These are phyloP conservation scores for Steinernema scapterisci DNA, from an alignment of 2,888 invertebrate species.

Conservation along the genomic window DNA sequence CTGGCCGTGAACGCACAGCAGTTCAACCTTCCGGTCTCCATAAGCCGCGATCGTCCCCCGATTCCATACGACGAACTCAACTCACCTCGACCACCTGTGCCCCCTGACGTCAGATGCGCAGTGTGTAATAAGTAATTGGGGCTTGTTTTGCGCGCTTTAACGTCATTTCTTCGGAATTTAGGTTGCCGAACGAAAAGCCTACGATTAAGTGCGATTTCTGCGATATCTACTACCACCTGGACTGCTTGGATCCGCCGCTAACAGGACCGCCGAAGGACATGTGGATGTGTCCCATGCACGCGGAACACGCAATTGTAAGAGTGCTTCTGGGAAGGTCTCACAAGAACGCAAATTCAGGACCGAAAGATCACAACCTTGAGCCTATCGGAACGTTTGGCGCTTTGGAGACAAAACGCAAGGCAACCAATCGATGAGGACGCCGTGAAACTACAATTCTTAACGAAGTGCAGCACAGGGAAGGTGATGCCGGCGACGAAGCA, in stretches of 20 bases:
- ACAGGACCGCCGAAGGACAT: slow-evolving; percentile 83
- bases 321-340: no score
- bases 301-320: slow-evolving; percentile 78
- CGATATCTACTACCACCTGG: slow-evolving; percentile 84
- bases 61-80: slow-evolving; percentile 4
- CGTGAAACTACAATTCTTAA: slow-evolving; percentile 83
- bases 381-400: slow-evolving; percentile 82
- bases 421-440: slow-evolving; percentile 80
- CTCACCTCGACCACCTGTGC: background rate
- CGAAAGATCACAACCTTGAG: slow-evolving; percentile 69
- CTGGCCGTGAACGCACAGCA: slow-evolving; percentile 85
- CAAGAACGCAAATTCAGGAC: background rate
- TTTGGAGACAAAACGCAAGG: slow-evolving; percentile 84
- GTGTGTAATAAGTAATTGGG: background rate
- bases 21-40: slow-evolving; percentile 83
- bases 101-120: slow-evolving; percentile 14
- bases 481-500: background rate
- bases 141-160: background rate
- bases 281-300: slow-evolving; percentile 98
- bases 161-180: background rate
- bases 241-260: slow-evolving; percentile 90
- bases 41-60: slow-evolving; percentile 68
- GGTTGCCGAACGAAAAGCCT: background rate
- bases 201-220: slow-evolving; percentile 85
- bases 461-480: slow-evolving; percentile 72